Percentiles rank a stretch among this genome's conserved stretches.
phyloP scores from a whole-genome alignment of 2,113 vertebrate species.

The Ptyas mucosa region DNA sequence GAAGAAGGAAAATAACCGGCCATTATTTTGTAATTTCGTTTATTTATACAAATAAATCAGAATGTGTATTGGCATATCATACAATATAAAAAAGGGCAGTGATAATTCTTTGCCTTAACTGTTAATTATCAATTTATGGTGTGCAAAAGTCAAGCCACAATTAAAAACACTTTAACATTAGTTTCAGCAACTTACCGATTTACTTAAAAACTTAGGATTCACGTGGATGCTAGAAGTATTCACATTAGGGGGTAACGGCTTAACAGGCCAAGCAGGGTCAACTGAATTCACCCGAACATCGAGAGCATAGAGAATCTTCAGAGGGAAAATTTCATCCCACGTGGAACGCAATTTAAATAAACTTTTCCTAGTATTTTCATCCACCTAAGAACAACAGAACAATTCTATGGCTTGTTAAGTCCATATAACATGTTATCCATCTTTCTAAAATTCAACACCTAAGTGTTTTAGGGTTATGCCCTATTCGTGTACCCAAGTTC shows the following conservation, averaged over 20 bases:
- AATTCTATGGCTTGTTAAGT: slow-evolving; percentile 83
- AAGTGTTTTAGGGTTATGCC: background rate
- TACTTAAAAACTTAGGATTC: slow-evolving; percentile 96
- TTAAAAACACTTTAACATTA: slow-evolving; percentile 33
- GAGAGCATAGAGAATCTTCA: slow-evolving; percentile 94
- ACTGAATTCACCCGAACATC: slow-evolving; percentile 92
- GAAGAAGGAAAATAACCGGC: background rate
- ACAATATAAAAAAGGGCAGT: background rate
- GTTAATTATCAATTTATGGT: slow-evolving; percentile 10
- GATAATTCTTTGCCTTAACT: slow-evolving; percentile 24
- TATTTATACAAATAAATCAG: background rate
- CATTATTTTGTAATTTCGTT: background rate
- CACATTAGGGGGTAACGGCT: slow-evolving; percentile 90
- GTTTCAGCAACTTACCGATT: slow-evolving; percentile 83
- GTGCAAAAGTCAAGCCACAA: slow-evolving; percentile 37
- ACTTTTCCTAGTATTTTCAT: slow-evolving; percentile 98
- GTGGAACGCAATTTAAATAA: slow-evolving; percentile 98
- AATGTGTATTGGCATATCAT: background rate
- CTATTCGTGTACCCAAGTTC: background rate
- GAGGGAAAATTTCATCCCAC: slow-evolving; percentile 97
- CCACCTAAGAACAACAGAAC: slow-evolving; percentile 93
- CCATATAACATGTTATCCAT: slow-evolving; percentile 70
- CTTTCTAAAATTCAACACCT: slow-evolving; percentile 46
- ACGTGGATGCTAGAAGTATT: slow-evolving; percentile 97
- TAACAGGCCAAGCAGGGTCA: slow-evolving; percentile 98